Conservation (phyloP, 2,113 vertebrate species). For the Neodon shergylaensis region DNA sequence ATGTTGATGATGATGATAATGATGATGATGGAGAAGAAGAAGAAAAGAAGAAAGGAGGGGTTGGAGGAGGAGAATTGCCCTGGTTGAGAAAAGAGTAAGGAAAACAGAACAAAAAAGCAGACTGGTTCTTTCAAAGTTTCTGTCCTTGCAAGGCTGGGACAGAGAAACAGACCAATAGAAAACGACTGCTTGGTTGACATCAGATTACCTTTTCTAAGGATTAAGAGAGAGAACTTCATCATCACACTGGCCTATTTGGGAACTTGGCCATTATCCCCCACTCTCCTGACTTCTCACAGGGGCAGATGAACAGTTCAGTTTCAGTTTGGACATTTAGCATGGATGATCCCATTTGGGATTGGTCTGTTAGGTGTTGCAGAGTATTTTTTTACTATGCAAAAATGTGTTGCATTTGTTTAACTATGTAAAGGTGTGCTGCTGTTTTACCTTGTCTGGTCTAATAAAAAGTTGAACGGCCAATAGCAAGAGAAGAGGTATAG, state of each 20-base stretch:
- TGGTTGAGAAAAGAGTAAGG: neutral
- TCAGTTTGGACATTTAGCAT: neutral
- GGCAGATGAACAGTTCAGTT: neutral
- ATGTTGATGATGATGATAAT: neutral
- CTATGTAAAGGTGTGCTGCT: neutral
- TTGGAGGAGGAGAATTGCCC: neutral
- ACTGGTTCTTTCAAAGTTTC: neutral
- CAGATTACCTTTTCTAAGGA: neutral
- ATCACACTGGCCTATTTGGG: neutral
- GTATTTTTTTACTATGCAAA: neutral
- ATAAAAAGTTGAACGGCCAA: neutral
- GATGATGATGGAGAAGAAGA: too few relatives aligned
- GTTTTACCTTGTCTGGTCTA: neutral
- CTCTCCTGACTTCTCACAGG: neutral
- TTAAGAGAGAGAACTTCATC: neutral
- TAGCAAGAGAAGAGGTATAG: neutral
- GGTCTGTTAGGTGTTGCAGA: neutral
- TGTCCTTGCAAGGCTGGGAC: neutral
- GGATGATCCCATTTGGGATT: neutral
- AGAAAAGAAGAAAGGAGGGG: too few relatives aligned
- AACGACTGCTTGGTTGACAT: neutral
- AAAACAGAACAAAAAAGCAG: neutral
- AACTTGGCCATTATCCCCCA: neutral
- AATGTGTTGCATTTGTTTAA: neutral
- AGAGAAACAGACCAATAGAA: neutral